Evolutionary conservation across 92 coral and sea anemone genomes (phyloP).

Genomic region (Montipora capitata): DNA sequence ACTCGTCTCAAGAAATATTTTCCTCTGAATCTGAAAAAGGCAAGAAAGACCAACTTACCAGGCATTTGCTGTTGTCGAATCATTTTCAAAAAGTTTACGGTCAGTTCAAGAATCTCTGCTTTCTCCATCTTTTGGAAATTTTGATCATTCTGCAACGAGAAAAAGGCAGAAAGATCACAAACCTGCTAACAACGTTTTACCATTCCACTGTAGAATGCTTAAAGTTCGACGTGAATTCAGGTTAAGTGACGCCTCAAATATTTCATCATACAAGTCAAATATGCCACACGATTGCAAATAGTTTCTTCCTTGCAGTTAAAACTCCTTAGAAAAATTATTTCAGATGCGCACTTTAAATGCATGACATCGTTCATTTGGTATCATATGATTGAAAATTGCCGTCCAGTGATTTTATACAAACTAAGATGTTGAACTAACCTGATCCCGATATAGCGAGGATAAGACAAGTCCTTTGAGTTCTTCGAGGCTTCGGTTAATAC

Average conservation of each 20-base stretch:
- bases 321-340: too few relatives aligned
- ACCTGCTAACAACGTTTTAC: conserved; percentile 1
- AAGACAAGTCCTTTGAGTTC: conserved; percentile 87
- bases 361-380: too few relatives aligned
- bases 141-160: conserved; percentile 77
- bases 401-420: background rate
- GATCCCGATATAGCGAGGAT: conserved; percentile 84
- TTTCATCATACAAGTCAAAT: background rate
- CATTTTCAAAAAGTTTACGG: conserved; percentile 94
- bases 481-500: conserved; percentile 90
- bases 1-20: too few relatives aligned
- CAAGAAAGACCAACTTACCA: conserved; percentile 4
- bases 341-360: too few relatives aligned
- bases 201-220: background rate
- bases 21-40: too few relatives aligned
- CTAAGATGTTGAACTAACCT: conserved; percentile 58
- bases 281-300: background rate
- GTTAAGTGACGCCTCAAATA: conserved; percentile 1
- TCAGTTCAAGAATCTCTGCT: conserved; percentile 96
- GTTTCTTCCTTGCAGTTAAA: too few relatives aligned
- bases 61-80: conserved; percentile 74
- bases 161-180: background rate
- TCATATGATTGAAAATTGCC: too few relatives aligned
- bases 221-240: background rate
- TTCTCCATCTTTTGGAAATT: conserved; percentile 96